A percentile compares a stretch with the other conserved stretches of the same genome.
phyloP scores from a whole-genome alignment of 2,113 vertebrate genomes.

The Tamias sibiricus region DNA sequence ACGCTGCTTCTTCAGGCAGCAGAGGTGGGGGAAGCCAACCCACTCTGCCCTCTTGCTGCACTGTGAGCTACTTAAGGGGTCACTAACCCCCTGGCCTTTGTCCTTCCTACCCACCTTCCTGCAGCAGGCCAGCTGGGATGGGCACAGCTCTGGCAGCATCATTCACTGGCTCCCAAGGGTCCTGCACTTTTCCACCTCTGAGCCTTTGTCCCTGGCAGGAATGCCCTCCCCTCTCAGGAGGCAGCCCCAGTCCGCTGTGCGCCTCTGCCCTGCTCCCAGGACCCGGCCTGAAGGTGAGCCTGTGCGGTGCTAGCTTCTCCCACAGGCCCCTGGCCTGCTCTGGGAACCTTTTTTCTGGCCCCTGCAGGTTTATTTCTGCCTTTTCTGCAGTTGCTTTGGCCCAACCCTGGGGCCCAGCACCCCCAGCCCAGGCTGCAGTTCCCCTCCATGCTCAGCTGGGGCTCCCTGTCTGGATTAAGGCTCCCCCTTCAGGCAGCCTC shows the following conservation, averaged over 20 bases:
- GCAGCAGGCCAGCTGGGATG: background rate
- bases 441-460: background rate
- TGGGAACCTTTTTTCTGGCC: background rate
- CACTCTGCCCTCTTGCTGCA: background rate
- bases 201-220: background rate
- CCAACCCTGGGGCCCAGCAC: background rate
- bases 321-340: background rate
- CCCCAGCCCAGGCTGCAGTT: background rate
- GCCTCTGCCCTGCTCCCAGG: background rate
- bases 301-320: background rate
- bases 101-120: background rate
- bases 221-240: background rate
- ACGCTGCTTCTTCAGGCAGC: background rate
- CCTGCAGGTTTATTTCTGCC: background rate
- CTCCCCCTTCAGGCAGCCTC: no score
- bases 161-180: background rate
- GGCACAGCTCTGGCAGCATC: background rate
- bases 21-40: background rate
- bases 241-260: accelerated
- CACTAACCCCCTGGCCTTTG: background rate
- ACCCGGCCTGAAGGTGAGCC: background rate
- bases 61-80: background rate
- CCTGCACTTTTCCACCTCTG: background rate
- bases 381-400: background rate
- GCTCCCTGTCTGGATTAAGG: background rate